A percentile compares a stretch with the other conserved stretches of the same genome.
Conservation (phyloP, 1,140 invertebrate genomes). For the Drosophila mojavensis region DNA sequence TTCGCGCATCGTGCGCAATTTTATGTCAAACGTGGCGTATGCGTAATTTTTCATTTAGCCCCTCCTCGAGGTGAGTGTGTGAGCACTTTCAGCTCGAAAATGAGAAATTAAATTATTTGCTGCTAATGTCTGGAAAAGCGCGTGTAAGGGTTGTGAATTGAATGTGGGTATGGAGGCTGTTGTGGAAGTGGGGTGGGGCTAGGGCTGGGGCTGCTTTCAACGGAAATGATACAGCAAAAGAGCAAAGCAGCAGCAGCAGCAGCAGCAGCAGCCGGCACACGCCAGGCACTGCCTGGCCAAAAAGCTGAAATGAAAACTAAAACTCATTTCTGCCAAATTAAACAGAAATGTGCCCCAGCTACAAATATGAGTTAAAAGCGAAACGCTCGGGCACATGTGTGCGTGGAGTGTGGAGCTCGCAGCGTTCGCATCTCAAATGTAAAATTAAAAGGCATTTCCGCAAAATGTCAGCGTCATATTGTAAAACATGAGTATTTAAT, state of each 20-base stretch:
- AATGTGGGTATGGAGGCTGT: neutral
- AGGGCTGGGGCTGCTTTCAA: neutral
- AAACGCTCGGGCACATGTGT: slow-evolving; percentile 35
- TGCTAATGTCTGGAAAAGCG: slow-evolving; percentile 64
- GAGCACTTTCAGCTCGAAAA: slow-evolving; percentile 52
- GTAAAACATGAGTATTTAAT: slow-evolving; percentile 83
- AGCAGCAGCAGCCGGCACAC: slow-evolving; percentile 41
- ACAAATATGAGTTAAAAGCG: slow-evolving; percentile 62
- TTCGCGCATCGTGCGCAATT: slow-evolving; percentile 54
- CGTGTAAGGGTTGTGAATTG: slow-evolving; percentile 11
- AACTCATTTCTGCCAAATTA: slow-evolving; percentile 83
- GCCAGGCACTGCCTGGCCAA: slow-evolving; percentile 18
- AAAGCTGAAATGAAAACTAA: slow-evolving; percentile 77
- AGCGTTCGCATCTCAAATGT: slow-evolving; percentile 70
- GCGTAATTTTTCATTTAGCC: slow-evolving; percentile 63
- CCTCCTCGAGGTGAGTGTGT: slow-evolving; percentile 7
- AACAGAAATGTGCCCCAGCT: slow-evolving; percentile 78
- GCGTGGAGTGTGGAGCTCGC: slow-evolving; percentile 5
- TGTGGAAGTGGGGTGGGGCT: neutral
- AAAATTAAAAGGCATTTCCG: slow-evolving; percentile 83
- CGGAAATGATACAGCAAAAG: slow-evolving; percentile 79
- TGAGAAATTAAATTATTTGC: slow-evolving; percentile 81
- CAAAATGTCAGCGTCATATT: slow-evolving; percentile 83
- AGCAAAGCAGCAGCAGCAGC: slow-evolving; percentile 50
- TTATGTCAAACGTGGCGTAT: slow-evolving; percentile 75